Evolutionary conservation across 1,140 invertebrate species (phyloP).

Genomic region (Drosophila simulans): DNA sequence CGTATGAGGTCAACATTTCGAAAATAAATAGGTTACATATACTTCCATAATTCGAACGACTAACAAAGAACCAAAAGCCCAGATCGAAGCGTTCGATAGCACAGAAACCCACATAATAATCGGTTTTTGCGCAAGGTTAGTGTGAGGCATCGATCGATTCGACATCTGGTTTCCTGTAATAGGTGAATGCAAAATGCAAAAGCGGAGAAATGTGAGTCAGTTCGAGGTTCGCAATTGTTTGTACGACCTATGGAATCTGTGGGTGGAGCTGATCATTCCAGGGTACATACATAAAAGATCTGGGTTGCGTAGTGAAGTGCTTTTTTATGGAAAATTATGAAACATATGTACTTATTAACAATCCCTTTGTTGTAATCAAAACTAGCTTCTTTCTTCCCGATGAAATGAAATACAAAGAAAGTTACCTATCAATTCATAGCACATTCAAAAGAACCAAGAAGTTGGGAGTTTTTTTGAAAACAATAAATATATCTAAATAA

Average conservation of each 20-base stretch:
- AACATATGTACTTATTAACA: no score
- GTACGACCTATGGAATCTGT: constrained; percentile 29
- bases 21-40: constrained; percentile 81
- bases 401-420: no score
- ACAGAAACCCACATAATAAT: constrained; percentile 21
- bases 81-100: constrained; percentile 36
- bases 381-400: no score
- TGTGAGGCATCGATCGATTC: constrained; percentile 32
- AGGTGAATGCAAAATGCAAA: constrained; percentile 39
- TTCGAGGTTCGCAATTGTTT: constrained; percentile 23
- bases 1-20: constrained; percentile 79
- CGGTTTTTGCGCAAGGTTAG: constrained; percentile 61
- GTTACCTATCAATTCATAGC: no score
- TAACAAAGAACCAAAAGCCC: constrained; percentile 40
- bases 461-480: neutral
- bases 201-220: constrained; percentile 58
- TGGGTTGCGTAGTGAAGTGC: neutral
- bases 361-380: no score
- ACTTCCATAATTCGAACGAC: constrained; percentile 15
- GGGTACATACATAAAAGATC: neutral
- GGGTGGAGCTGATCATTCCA: constrained; percentile 1
- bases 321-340: neutral
- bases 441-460: no score
- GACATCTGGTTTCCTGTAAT: constrained; percentile 27
- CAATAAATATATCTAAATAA: neutral